Evolutionary conservation across 2,113 vertebrate species (phyloP).

Genomic region (Ageneiosus marmoratus): DNA sequence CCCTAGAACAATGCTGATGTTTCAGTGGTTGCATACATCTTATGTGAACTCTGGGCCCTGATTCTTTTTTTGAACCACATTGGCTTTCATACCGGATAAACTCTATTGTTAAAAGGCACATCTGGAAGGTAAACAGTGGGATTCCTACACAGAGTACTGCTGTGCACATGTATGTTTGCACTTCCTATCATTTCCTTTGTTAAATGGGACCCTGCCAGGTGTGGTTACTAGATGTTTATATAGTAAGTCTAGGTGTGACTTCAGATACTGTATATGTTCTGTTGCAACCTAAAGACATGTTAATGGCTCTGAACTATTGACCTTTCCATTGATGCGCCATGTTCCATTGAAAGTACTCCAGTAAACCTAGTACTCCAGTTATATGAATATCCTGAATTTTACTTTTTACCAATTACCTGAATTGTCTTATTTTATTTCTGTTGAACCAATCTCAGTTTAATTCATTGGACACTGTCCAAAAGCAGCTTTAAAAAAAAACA

Average conservation of each 20-base stretch:
- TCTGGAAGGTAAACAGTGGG: conserved; percentile 59
- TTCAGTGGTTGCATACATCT: conserved; percentile 49
- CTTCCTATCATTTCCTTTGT: conserved; percentile 30
- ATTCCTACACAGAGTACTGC: conserved; percentile 51
- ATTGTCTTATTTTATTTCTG: too few relatives aligned
- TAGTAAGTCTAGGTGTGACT: neutral
- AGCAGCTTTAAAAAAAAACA: too few relatives aligned
- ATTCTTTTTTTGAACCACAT: conserved; percentile 33
- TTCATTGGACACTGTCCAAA: too few relatives aligned
- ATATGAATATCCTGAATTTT: too few relatives aligned
- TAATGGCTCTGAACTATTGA: neutral
- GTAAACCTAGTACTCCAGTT: too few relatives aligned
- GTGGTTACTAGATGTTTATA: conserved; percentile 13
- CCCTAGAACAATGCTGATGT: conserved; percentile 18
- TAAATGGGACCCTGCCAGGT: neutral
- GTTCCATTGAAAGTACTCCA: neutral
- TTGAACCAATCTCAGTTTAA: too few relatives aligned
- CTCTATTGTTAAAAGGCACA: conserved; percentile 44
- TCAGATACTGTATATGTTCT: neutral
- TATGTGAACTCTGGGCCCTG: conserved; percentile 30
- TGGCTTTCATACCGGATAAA: conserved; percentile 39
- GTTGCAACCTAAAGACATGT: neutral
- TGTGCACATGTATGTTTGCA: conserved; percentile 8
- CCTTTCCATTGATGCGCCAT: neutral
- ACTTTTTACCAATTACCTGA: too few relatives aligned